These are phyloP conservation scores for Mythimna pallens DNA, from an alignment of 2,888 invertebrate genomes.

Conservation along the genomic window DNA sequence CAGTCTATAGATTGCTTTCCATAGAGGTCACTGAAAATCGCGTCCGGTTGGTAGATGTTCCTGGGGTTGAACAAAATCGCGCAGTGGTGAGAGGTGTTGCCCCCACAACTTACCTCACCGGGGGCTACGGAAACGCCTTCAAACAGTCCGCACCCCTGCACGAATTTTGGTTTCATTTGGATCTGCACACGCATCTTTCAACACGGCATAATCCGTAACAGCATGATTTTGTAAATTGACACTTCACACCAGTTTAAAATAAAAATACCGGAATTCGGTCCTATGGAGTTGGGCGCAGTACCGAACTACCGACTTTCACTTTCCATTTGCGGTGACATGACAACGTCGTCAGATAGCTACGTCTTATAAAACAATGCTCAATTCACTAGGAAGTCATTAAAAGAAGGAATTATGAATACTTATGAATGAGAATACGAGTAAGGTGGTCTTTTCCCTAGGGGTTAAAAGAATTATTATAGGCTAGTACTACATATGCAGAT, in stretches of 20 bases:
- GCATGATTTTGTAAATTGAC: not conserved
- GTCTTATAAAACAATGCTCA: slow-evolving; percentile 39
- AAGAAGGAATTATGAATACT: slow-evolving; percentile 12
- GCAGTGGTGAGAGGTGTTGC: no score
- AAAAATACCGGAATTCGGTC: slow-evolving; percentile 38
- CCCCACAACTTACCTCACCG: no score
- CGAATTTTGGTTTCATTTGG: not conserved
- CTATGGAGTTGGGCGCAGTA: slow-evolving; percentile 46
- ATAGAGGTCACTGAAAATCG: no score
- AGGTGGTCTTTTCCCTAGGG: slow-evolving; percentile 9
- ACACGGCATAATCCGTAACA: not conserved
- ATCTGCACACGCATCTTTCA: not conserved
- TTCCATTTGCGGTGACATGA: slow-evolving; percentile 50
- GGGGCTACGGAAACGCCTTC: no score
- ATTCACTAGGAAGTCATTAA: slow-evolving; percentile 49
- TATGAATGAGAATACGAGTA: not conserved
- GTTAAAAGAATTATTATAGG: not conserved
- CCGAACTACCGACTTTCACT: slow-evolving; percentile 64
- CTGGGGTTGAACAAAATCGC: no score
- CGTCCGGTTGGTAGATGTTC: no score
- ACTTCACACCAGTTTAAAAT: slow-evolving; percentile 18
- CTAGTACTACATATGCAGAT: not conserved
- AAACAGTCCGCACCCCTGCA: no score
- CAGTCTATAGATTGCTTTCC: no score
- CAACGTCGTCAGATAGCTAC: slow-evolving; percentile 49